Evolutionary conservation across 2,797 vertebrate genomes (phyloP), one percentile per base, ranked within the genome.

Genomic region (Leuciscus waleckii): DNA sequence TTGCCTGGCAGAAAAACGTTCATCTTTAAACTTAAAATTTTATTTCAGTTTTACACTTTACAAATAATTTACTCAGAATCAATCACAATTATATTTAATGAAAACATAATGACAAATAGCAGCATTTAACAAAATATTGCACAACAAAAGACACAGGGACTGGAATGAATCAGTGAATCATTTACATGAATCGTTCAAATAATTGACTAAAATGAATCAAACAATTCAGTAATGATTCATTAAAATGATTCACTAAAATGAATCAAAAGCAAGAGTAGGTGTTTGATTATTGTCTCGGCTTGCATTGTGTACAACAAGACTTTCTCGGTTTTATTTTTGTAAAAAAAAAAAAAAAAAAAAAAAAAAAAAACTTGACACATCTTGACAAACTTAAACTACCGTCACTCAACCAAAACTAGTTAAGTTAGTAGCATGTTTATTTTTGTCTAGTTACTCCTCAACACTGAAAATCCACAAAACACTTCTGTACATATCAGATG

Each of bases 401-500:
- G 16, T 56, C 49, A 37, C 32, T 76, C 51, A n/a, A 39, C 32
- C 16, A 19, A 70, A 69, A 32, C 43, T 26, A 58, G 46, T 43
- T 41, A 43, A 81, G 37, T n/a, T 82, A 32, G 51, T 2, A 56
- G 16, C 23, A 26, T 29, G 19, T 10, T n/a, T 4, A 29, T 26
- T 70, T 70, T 2, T 19, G 39, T 51, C 32, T 29, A 39, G 23
- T 70, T 35, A 58, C 4, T 51, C 79, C 6, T 37, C 7, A 56
- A 39, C 26, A n/a, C 43, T 51, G 32, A 81, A 35, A 37, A 37
- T 2, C 5, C 16, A 43, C 56, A n/a, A 71, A 43, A 75, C 23
- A 65, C 19, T 63, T 83, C 46, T 77, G 9, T 29, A 76, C 41
- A 83, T 37, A 54, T 10, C 17, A 37, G 85, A 74, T 67, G 75